Evolutionary conservation across 2,888 invertebrate genomes (phyloP).

Genomic region (Mylabris sibirica): DNA sequence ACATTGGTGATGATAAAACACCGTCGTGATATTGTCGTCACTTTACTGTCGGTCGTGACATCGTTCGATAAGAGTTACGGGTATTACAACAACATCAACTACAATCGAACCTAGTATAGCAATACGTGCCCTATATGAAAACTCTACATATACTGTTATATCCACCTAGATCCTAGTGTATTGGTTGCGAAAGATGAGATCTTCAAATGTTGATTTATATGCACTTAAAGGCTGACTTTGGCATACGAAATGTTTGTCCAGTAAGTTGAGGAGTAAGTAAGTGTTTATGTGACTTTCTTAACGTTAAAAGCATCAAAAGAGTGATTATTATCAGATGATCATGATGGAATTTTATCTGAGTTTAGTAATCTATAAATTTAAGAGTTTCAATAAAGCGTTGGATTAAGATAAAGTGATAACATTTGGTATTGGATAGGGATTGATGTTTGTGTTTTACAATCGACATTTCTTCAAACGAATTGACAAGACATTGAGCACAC

Average conservation of each 20-base stretch:
- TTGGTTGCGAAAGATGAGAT: conserved; percentile 17
- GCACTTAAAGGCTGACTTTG: conserved; percentile 11
- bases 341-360: neutral
- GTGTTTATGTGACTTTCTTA: neutral
- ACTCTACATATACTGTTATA: neutral
- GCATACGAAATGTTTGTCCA: conserved; percentile 24
- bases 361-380: conserved; percentile 9
- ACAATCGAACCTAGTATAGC: too few relatives aligned
- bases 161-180: neutral
- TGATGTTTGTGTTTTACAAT: conserved; percentile 5
- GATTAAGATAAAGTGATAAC: conserved; percentile 4
- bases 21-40: conserved; percentile 22
- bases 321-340: neutral
- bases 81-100: neutral
- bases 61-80: neutral
- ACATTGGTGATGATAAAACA: conserved; percentile 25
- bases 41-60: conserved; percentile 14
- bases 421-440: neutral
- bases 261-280: conserved; percentile 19
- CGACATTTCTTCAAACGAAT: neutral
- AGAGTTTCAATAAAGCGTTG: conserved; percentile 1
- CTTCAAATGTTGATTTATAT: conserved; percentile 23
- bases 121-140: neutral
- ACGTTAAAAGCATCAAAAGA: neutral
- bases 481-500: neutral